These are phyloP conservation scores for Nestor notabilis DNA, from an alignment of 2,113 vertebrate species.

Conservation along the genomic window DNA sequence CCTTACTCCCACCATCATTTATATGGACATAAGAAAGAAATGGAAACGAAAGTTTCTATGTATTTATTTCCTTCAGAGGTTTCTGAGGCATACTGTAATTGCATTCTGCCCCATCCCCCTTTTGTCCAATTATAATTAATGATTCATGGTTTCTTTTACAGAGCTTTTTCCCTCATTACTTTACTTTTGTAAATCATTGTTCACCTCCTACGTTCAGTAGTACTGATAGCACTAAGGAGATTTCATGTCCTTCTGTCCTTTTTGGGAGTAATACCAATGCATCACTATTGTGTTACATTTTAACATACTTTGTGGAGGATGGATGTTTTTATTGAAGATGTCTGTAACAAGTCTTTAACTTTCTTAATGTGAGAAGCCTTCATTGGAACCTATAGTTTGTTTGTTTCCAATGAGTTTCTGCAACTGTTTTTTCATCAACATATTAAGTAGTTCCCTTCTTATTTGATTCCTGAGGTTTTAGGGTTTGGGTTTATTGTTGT, in stretches of 20 bases:
- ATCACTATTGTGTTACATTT: conserved; percentile 66
- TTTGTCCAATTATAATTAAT: conserved; percentile 38
- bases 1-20: neutral
- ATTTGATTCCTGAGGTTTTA: conserved; percentile 11
- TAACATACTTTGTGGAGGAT: conserved; percentile 59
- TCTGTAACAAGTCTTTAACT: conserved; percentile 60
- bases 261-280: conserved; percentile 67
- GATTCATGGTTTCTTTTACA: conserved; percentile 46
- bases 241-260: conserved; percentile 65
- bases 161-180: conserved; percentile 18
- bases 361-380: conserved; percentile 67
- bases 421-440: conserved; percentile 35
- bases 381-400: conserved; percentile 4
- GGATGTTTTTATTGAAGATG: conserved; percentile 51
- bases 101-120: neutral
- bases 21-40: neutral
- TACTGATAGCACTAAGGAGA: conserved; percentile 68
- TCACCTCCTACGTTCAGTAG: conserved; percentile 63
- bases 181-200: conserved; percentile 35
- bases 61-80: neutral
- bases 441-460: neutral
- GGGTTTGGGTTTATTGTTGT: neutral
- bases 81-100: neutral
- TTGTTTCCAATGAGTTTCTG: conserved; percentile 50
- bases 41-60: conserved; percentile 5